Conservation (phyloP, 2,797 vertebrate species). For the Varecia variegata region DNA sequence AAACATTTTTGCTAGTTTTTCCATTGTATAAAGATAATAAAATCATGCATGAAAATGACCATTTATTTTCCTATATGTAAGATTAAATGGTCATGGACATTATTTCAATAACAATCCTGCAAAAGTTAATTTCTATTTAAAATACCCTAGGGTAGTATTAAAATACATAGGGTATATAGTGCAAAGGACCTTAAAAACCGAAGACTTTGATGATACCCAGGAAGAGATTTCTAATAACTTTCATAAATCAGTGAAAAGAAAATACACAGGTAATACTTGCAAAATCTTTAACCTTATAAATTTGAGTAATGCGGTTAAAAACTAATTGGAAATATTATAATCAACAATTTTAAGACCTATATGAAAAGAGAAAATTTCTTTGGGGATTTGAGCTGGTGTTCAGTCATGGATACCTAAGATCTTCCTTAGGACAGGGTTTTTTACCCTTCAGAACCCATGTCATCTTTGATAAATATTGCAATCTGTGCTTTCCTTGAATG, state of each 20-base stretch:
- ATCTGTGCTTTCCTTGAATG: background rate
- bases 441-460: background rate
- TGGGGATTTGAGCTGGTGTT: background rate
- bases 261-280: background rate
- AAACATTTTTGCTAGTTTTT: background rate
- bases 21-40: background rate
- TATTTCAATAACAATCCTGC: conserved; percentile 14
- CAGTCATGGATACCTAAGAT: background rate
- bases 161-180: background rate
- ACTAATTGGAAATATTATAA: background rate
- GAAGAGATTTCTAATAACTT: background rate
- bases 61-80: background rate
- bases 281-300: background rate
- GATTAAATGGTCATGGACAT: background rate
- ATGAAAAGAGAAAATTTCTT: background rate
- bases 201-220: background rate
- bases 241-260: background rate
- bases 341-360: background rate
- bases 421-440: background rate
- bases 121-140: conserved; percentile 35
- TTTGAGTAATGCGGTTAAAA: background rate
- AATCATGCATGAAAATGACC: background rate
- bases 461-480: background rate
- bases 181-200: background rate
- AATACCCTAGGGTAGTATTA: background rate